Conservation (phyloP, 2,888 invertebrate genomes). For the Matsumyia berberina region DNA sequence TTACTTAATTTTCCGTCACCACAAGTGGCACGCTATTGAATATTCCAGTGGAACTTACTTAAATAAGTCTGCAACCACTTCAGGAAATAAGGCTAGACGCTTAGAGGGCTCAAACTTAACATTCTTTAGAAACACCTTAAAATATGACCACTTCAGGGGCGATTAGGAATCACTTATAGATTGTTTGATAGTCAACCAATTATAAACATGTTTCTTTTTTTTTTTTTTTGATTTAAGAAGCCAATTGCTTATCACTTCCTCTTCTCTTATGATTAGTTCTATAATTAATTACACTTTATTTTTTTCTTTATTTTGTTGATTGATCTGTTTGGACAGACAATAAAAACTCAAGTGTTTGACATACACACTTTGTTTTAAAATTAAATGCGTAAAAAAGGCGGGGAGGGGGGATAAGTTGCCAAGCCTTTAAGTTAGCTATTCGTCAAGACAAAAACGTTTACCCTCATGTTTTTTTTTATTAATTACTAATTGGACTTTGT, state of each 20-base stretch:
- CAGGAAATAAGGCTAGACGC: too few relatives aligned
- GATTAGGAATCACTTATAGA: slow-evolving; percentile 11
- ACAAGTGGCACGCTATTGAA: neutral
- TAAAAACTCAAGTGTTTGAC: slow-evolving; percentile 7
- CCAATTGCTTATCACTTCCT: neutral
- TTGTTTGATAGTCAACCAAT: slow-evolving; percentile 13
- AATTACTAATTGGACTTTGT: slow-evolving; percentile 6
- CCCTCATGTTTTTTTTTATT: slow-evolving; percentile 4
- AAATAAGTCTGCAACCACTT: neutral
- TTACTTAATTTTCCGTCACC: too few relatives aligned
- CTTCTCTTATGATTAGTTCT: neutral
- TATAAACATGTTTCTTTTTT: too few relatives aligned
- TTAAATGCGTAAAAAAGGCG: neutral
- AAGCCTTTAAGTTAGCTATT: neutral
- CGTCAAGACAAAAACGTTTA: slow-evolving; percentile 1
- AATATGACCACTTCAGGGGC: neutral
- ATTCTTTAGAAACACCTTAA: neutral
- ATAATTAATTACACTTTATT: neutral
- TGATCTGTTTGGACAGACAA: neutral
- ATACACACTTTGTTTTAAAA: slow-evolving; percentile 1
- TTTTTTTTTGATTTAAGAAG: slow-evolving; percentile 1
- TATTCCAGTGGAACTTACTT: neutral
- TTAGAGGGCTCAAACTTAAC: neutral
- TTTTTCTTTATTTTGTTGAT: too few relatives aligned
- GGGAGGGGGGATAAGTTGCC: neutral